A percentile compares a stretch with the other conserved stretches of the same genome.
phyloP scores from a whole-genome alignment of 2,113 vertebrate species.

The Aegotheles bennettii region DNA sequence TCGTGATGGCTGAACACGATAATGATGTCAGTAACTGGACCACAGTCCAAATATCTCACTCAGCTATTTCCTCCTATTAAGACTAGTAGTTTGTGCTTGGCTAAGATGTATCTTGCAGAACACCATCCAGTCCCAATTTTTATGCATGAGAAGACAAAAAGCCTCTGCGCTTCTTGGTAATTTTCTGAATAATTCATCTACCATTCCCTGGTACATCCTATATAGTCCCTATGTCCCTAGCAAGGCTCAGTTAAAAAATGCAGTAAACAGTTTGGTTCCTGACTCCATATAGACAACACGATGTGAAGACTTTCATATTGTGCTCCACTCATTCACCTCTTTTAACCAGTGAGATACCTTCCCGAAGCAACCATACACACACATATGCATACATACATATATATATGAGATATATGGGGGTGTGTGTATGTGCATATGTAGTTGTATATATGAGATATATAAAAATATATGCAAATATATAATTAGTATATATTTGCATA shows the following conservation, averaged over 20 bases:
- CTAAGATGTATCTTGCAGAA: not conserved
- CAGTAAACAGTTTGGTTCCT: not conserved
- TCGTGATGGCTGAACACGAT: not conserved
- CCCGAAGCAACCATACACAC: not conserved
- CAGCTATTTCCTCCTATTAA: not conserved
- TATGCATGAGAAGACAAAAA: not conserved
- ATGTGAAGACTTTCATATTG: not conserved
- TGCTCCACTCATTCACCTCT: not conserved
- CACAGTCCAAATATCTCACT: not conserved
- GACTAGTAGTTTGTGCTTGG: not conserved
- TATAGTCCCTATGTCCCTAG: not conserved
- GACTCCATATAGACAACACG: fast-evolving
- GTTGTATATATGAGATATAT: not conserved
- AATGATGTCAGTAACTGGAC: not conserved
- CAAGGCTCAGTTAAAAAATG: not conserved
- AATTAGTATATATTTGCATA: not conserved
- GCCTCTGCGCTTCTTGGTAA: not conserved
- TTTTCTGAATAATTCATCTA: not conserved
- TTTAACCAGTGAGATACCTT: not conserved
- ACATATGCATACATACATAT: not conserved
- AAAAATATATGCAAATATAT: too few species aligned
- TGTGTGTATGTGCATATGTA: not conserved
- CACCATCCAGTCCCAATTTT: not conserved
- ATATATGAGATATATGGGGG: too few species aligned
- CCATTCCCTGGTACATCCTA: not conserved